Evolutionary conservation across 2,888 invertebrate genomes (phyloP), one percentile per base, ranked within the genome.

Genomic region (Agriopis aurantiaria): DNA sequence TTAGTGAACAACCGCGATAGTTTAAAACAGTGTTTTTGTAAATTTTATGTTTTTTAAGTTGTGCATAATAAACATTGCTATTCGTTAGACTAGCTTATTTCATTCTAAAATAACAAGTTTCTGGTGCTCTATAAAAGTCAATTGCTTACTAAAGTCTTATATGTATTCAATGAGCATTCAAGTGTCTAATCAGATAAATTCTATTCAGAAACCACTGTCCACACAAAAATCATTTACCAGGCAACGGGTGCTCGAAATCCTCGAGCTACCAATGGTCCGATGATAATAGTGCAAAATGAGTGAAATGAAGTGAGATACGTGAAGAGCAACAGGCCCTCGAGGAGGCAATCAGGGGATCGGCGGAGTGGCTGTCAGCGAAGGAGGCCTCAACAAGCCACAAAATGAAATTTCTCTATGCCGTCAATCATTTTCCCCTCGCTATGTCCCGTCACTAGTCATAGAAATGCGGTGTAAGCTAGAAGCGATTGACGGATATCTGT

Each of bases 381-480:
- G 88, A 87, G 86, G 86, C 87, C 90, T 93, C 92, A 89, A 93
- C 91, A 91, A 90, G 91, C 93, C 93, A 84, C 93, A 92, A 93
- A 93, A 94, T 93, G 92, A 93, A 93, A 90, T 92, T 91, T 92
- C 92, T 90, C 88, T 87, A 86, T 81, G 87, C 89, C 87, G 93
- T 93, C 94, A 92, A 93, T 94, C 93, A 93, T 93, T 91, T 93
- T 90, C 92, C 93, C 94, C 93, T 90, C 84, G 78, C 77, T 78
- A 80, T 78, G 75, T 78, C 80, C 78, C 84, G 82, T 83, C 72
- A 76, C 81, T 82, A 82, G 82, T 83, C 80, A 83, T 82, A 80
- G 77, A 73, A 72, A 66, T 63, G 49, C 69, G 76, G 78, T 60
- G 7, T 74, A 82, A 82, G 70, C 71, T 57, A 79, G 41, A 65